phyloP scores from a whole-genome alignment of 2,888 invertebrate genomes.

The Synergus laeviventris region DNA sequence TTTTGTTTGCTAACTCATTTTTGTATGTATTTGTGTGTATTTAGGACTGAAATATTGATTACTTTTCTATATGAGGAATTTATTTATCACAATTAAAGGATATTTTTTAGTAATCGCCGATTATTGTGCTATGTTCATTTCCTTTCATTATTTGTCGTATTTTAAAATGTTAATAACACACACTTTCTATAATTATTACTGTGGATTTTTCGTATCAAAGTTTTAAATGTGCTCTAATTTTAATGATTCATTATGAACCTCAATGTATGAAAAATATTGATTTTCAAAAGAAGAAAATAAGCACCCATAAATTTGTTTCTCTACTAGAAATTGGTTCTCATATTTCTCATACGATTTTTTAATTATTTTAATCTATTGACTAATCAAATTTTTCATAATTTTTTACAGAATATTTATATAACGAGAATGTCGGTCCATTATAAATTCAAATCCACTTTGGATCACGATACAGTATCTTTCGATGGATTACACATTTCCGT shows the following conservation, averaged over 20 bases:
- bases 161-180: background rate
- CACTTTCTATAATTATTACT: background rate
- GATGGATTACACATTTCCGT: conserved; percentile 98
- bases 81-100: too few species aligned
- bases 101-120: background rate
- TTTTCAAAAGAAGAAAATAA: background rate
- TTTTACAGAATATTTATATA: conserved; percentile 60
- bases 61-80: too few species aligned
- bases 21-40: too few species aligned
- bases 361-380: background rate
- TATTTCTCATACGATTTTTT: background rate
- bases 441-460: conserved; percentile 97
- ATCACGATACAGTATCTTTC: conserved; percentile 97
- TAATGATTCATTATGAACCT: background rate
- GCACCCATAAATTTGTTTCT: background rate
- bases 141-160: background rate
- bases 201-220: background rate
- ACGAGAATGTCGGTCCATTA: conserved; percentile 94
- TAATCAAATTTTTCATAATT: conserved; percentile 28
- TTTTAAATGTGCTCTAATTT: background rate
- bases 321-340: background rate
- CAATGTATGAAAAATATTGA: background rate
- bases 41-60: too few species aligned
- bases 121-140: background rate
- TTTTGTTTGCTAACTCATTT: background rate